A percentile compares a stretch with the other conserved stretches of the same genome.
These are phyloP conservation scores for Megalonaias nervosa DNA, from an alignment of 1,140 invertebrate species.

Conservation along the genomic window DNA sequence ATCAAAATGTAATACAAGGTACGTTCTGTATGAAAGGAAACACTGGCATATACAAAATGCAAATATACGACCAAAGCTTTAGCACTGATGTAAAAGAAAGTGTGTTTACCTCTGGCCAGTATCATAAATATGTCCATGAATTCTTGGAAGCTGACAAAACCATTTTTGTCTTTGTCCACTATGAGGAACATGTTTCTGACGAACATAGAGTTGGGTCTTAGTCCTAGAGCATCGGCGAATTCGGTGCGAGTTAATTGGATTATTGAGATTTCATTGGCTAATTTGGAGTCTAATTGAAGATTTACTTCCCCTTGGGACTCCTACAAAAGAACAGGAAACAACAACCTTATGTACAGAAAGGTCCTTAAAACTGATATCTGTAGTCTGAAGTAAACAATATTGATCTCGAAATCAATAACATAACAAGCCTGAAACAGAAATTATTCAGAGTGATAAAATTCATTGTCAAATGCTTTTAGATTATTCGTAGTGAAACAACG, in stretches of 20 bases:
- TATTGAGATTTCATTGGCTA: slow-evolving; percentile 43
- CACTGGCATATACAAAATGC: not conserved
- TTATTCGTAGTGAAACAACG: too few relatives aligned
- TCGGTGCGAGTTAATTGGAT: slow-evolving; percentile 76
- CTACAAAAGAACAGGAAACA: slow-evolving; percentile 14
- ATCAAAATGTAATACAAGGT: not conserved
- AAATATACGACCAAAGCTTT: slow-evolving; percentile 2
- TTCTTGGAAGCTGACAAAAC: slow-evolving; percentile 98
- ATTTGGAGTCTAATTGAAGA: slow-evolving; percentile 31
- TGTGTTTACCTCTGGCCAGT: slow-evolving; percentile 73
- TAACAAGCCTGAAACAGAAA: too few relatives aligned
- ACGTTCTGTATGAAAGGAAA: not conserved
- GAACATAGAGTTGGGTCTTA: slow-evolving; percentile 98
- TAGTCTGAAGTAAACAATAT: not conserved
- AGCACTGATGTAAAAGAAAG: not conserved
- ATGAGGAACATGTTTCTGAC: slow-evolving; percentile 99
- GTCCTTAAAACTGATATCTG: slow-evolving; percentile 2
- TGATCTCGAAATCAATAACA: too few relatives aligned
- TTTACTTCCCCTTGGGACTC: slow-evolving; percentile 18
- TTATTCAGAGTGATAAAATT: too few relatives aligned
- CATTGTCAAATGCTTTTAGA: too few relatives aligned
- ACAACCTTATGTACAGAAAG: not conserved
- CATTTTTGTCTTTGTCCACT: slow-evolving; percentile 96
- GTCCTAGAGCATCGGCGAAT: slow-evolving; percentile 98
- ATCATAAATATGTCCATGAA: slow-evolving; percentile 96